A percentile compares a stretch with the other conserved stretches of the same genome.
Evolutionary conservation across 2,888 invertebrate species (phyloP).

Genomic region (Parnassius mnemosyne): DNA sequence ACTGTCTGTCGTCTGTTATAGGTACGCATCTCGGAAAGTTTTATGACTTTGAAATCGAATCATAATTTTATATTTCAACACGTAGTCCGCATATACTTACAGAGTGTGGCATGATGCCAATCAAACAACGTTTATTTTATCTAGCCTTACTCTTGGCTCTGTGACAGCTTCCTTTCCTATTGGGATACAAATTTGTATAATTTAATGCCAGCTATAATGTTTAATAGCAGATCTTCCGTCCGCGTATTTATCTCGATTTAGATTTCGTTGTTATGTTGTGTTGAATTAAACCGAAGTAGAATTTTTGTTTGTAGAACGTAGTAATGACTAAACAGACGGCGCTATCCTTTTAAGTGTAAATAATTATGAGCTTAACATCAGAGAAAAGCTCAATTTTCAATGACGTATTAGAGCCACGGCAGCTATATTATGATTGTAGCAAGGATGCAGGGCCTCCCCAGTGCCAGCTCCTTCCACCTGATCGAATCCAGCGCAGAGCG

Average conservation of each 20-base stretch:
- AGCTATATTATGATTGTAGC: no score
- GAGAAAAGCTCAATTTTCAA: no score
- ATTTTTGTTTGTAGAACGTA: no score
- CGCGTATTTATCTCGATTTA: neutral
- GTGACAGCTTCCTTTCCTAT: conserved; percentile 51
- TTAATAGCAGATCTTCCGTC: conserved; percentile 21
- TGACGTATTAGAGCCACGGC: no score
- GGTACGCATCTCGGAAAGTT: neutral
- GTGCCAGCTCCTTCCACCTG: no score
- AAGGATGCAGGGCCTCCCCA: no score
- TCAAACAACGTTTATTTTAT: conserved; percentile 47
- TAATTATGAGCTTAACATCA: no score
- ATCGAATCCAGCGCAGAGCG: no score
- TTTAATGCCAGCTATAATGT: conserved; percentile 31
- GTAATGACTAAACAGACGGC: no score
- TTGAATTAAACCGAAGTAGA: neutral
- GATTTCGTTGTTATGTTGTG: neutral
- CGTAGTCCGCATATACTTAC: conserved; percentile 30
- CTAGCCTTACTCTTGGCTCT: conserved; percentile 56
- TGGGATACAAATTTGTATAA: conserved; percentile 37
- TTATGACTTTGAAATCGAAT: conserved; percentile 21
- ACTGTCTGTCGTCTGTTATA: neutral
- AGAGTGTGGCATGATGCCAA: conserved; percentile 39
- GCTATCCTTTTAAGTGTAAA: no score
- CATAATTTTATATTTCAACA: conserved; percentile 34